Evolutionary conservation across 1,140 invertebrate genomes (phyloP), one percentile per base, ranked within the genome.

Genomic region (Saccostrea glomerata): DNA sequence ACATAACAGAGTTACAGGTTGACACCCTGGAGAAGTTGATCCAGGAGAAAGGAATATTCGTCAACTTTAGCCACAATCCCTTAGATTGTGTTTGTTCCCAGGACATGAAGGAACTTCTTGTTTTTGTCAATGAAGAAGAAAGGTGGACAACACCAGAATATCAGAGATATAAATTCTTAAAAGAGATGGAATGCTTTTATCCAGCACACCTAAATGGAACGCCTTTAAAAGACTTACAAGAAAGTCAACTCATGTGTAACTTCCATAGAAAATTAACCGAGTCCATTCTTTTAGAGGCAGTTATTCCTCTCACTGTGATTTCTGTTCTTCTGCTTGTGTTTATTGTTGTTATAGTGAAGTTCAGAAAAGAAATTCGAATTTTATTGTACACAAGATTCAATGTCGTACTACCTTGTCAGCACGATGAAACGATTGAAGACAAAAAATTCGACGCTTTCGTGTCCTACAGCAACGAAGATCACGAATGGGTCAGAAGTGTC

Each of bases 371-470:
- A 91, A 92, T 93, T 36, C 90, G 90, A 4, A 92, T 93, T 73
- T 84, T 93, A n/a, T 77, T 92, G 13, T 93, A 91, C 90, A 94
- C 93, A 25, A 88, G 92, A 17, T 90, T 92, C 11, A 89, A 92
- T 86, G 90, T 93, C 2, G 82, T 92, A n/a, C 87, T 93, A 7
- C 92, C 92, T n/a, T 93, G 91, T 82, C 91, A 92, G 23, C 55
- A 90, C 30, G 87, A 86, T 54, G 90, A 88, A 23, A 84, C 85
- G 20, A 86, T 36, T 30, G 86, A 92, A 20, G 66, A 87, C 15
- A 93, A 93, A 77, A 90, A 82, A 54, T 93, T 90, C 83, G 92
- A 93, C 54, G 93, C 93, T 12, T 92, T 92, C 82, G 91, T 92
- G 0, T 90, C 90, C 15, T 92, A 92, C 56, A 92, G 90, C 63